Evolutionary conservation across 2,113 vertebrate genomes (phyloP).

Genomic region (Nyctereutes procyonoides): DNA sequence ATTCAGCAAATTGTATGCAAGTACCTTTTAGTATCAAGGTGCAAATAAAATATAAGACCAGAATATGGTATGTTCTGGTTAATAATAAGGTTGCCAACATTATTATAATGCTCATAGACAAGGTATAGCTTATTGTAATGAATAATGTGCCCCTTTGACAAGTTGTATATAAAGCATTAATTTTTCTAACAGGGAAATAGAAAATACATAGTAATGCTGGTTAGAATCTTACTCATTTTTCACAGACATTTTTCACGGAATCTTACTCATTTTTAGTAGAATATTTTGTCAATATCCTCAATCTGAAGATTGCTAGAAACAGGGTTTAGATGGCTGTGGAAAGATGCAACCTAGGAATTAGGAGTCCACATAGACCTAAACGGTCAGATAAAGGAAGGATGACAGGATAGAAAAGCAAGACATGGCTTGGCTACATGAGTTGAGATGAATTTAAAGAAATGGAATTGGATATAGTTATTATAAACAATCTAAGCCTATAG

Average conservation of each 20-base stretch:
- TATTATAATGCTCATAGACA: not conserved
- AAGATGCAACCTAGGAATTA: not conserved
- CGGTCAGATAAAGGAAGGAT: not conserved
- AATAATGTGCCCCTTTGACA: not conserved
- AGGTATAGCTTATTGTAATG: not conserved
- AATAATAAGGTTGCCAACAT: not conserved
- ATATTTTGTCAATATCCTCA: not conserved
- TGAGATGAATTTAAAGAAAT: not conserved
- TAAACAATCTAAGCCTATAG: not conserved
- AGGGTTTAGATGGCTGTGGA: not conserved
- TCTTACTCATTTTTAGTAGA: not conserved
- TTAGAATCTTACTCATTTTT: not conserved
- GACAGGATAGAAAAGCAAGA: not conserved
- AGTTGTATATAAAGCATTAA: conserved; percentile 48
- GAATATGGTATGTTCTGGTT: not conserved
- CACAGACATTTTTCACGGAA: not conserved
- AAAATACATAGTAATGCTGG: not conserved
- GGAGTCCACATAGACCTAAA: not conserved
- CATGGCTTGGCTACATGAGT: not conserved
- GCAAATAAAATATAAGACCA: not conserved
- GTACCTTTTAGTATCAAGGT: not conserved
- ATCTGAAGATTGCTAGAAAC: not conserved
- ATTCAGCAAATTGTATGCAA: conserved; percentile 17
- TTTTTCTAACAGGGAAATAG: conserved; percentile 16
- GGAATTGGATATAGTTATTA: not conserved